phyloP scores from a whole-genome alignment of 64 coral and sea anemone species.

The Stichodactyla mertensii region DNA sequence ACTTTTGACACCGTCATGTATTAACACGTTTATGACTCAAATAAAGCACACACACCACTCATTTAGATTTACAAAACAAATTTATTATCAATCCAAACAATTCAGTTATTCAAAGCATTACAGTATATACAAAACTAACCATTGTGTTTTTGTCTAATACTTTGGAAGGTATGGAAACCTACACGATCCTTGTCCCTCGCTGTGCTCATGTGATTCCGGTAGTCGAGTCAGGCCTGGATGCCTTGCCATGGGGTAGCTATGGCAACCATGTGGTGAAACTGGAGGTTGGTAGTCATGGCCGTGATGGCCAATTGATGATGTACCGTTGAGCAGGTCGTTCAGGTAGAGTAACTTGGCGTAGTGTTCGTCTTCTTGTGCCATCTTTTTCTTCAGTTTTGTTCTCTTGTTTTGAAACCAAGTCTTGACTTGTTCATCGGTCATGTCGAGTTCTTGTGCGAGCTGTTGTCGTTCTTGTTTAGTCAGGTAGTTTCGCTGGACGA shows the following conservation, averaged over 20 bases:
- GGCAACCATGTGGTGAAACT: background rate
- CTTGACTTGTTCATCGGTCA: conserved; percentile 47
- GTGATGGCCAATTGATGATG: background rate
- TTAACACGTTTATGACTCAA: too few species aligned
- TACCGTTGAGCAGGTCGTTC: background rate
- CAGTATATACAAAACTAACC: too few species aligned
- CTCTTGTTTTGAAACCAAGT: conserved; percentile 56
- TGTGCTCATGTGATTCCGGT: background rate
- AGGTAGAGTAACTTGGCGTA: conserved; percentile 27
- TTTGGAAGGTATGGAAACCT: background rate
- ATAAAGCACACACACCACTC: too few species aligned
- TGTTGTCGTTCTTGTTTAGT: conserved; percentile 10
- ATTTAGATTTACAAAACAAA: too few species aligned
- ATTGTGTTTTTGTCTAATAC: background rate
- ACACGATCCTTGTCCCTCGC: background rate
- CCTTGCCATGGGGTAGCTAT: background rate
- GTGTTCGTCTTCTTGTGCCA: conserved; percentile 21
- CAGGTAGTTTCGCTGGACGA: conserved; percentile 26
- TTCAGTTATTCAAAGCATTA: too few species aligned
- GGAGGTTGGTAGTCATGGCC: conserved; percentile 15
- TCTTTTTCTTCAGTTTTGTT: conserved; percentile 37
- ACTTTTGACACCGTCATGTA: too few species aligned
- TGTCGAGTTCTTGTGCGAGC: conserved; percentile 10
- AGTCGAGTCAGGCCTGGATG: background rate
- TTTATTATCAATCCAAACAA: too few species aligned